Evolutionary conservation across 2,113 vertebrate genomes (phyloP).

Genomic region (Mesembrinibis cayennensis): DNA sequence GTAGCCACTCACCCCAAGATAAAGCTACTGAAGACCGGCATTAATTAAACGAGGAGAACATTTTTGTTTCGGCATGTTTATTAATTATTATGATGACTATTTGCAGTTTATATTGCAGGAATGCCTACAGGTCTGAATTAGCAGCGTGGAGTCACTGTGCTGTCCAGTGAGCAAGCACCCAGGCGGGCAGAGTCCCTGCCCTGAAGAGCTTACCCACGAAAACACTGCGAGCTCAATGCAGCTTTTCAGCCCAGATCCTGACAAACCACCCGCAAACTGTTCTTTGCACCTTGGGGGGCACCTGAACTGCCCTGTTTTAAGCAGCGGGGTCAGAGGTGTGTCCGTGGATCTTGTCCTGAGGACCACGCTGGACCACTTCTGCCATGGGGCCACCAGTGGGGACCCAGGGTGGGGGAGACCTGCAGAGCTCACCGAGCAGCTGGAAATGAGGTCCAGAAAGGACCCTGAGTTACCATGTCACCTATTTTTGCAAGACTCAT

Average conservation of each 20-base stretch:
- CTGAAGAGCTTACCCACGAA: background rate
- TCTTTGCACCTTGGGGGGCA: background rate
- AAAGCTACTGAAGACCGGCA: background rate
- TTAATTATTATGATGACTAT: constrained; percentile 53
- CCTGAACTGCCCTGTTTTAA: background rate
- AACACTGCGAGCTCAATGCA: background rate
- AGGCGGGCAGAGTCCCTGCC: background rate
- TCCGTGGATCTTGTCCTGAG: background rate
- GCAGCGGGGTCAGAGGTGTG: background rate
- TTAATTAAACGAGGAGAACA: constrained; percentile 6
- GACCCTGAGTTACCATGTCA: background rate
- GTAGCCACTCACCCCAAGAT: constrained; percentile 13
- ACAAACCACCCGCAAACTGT: background rate
- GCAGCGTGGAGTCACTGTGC: background rate
- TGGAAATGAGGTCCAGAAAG: background rate
- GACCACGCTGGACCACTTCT: accelerated
- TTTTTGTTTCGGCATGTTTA: constrained; percentile 43
- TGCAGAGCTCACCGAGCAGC: background rate
- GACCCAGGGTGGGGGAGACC: background rate
- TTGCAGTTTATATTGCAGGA: background rate
- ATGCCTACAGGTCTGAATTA: constrained; percentile 38
- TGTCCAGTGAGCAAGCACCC: background rate
- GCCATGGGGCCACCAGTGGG: too few species aligned
- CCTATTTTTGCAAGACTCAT: background rate
- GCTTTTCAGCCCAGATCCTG: background rate